Base-by-base conservation (phyloP, 2,888 invertebrate species). In the Cactoblastis cactorum region DNA sequence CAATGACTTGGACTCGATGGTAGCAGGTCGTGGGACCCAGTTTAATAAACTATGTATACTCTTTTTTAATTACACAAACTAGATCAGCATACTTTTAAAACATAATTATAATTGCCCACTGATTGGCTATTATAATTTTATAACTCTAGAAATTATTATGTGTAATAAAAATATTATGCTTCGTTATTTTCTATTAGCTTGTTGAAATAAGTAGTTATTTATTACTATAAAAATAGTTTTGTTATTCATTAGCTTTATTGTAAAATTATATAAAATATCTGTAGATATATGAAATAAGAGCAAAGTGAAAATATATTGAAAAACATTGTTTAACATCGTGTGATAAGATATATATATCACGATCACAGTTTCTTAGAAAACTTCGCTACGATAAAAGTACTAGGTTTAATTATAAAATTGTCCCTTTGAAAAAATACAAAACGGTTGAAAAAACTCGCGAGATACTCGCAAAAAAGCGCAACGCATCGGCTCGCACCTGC, bases 331-430 rank as follows among this genome's bases (percentile, higher is more conserved):
- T 69, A 65, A 62, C 63, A 67, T 66, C 68, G 60, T 50, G 55
- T 67, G 71, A 74, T 70, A 73, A 70, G 67, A 66, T 67, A 58
- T 61, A 73, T 75, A 80, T 79, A 79, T 69, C 69, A 75, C 75
- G 62, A 67, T 68, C 64, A 66, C 69, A 71, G 69, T 63, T 79
- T 79, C 80, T 80, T 67, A 68, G 78, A 76, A 81, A 77, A 66
- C 56, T 68, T 67, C 68, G 65, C 63, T 66, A 65, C 73, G 77
- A 77, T 82, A 80, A 82, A 80, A 69, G 75, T 66, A 74, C 75
- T 70, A 69, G 74, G 68, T 80, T 83, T 84, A 86, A 82, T 85
- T 85, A 86, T 85, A 84, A 85, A 85, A 84, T 78, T 81, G 80
- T 84, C 80, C 69, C 71, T 73, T 65, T 61, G 67, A 78, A 80